Conservation (phyloP, 2,888 invertebrate genomes). For the Dicranocentrus wangi region DNA sequence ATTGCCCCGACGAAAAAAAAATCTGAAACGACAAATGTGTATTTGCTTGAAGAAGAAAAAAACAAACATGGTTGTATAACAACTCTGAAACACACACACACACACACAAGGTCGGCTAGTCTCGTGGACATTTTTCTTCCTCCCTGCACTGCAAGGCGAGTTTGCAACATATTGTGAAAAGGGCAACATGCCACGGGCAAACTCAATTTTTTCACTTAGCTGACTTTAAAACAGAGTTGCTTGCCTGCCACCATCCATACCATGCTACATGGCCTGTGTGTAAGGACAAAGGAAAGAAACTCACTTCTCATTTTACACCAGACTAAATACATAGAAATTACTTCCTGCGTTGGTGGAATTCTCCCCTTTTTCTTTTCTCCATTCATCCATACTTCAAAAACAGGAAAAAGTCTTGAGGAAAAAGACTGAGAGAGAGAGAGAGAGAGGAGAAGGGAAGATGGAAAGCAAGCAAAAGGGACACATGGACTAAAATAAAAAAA, state of each 20-base stretch:
- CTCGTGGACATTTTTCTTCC: no score
- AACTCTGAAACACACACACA: no score
- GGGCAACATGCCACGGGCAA: neutral
- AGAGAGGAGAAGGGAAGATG: neutral
- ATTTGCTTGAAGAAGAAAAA: no score
- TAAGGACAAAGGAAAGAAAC: neutral
- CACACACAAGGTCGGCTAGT: no score
- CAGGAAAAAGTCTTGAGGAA: neutral
- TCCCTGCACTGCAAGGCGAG: no score
- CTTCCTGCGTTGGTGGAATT: slow-evolving; percentile 17
- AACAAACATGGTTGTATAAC: no score
- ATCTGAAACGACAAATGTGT: no score
- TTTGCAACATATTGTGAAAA: slow-evolving; percentile 6
- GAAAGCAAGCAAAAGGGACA: slow-evolving; percentile 6
- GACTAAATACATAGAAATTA: slow-evolving; percentile 18
- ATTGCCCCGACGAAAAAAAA: no score
- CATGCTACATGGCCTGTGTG: no score
- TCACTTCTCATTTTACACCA: neutral
- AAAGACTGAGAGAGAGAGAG: neutral
- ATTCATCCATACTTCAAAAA: slow-evolving; percentile 20
- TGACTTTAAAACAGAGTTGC: neutral
- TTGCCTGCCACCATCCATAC: no score
- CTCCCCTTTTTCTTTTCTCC: slow-evolving; percentile 4
- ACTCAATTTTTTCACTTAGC: slow-evolving; percentile 7
- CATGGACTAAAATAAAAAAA: no score